Base-by-base conservation (phyloP, 2,113 vertebrate species). In the Pithys albifrons region DNA sequence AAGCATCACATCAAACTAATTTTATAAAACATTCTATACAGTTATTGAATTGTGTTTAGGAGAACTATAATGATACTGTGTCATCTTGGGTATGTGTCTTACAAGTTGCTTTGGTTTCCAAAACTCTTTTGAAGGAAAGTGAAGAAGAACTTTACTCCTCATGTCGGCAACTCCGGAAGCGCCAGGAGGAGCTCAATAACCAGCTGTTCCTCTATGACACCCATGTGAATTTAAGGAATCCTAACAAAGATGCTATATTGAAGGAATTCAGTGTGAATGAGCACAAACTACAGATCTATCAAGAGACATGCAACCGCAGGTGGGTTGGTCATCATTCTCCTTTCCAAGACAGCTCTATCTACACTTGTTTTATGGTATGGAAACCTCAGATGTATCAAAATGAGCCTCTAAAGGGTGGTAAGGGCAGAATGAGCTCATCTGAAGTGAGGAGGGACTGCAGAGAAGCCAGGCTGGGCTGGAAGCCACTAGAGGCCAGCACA, bases 71-170 rank as follows among this genome's bases (percentile, higher is more conserved):
- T 18, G 51, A 54, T 66, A 83, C 67, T 22, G 6, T 79, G 31
- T 41, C 11, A 14, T 51, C 85, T 69, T 57, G 66, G 41, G 27
- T 39, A 25, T 2, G 1, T 29, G 31, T 57, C 59, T 85, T 51
- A 29, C 14, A 24, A 74, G 51, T 45, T 18, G 48, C 8, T 5
- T 39, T 84, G n/a, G 35, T 88, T 71, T 75, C 35, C 67, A 43
- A 90, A 45, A 3, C 83, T 75, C 23, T 70, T 55, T 75, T 78
- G 80, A 90, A 99, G 99, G 98, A 98, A 95, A 97, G 97, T 0
- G 98, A 99, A 95, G 99, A 99, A 94, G 99, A 99, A 45, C 98
- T 99, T 43, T 99, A 99, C 79, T 99, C 99, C 2, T 99, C 99
- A 0, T 99, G 98, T 79, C 98, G 97, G 79, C 99, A 99, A 62